Percentiles rank a stretch among this genome's conserved stretches.
These are phyloP conservation scores for Zenarchopterus dispar DNA, from an alignment of 2,797 vertebrate species.

Conservation along the genomic window DNA sequence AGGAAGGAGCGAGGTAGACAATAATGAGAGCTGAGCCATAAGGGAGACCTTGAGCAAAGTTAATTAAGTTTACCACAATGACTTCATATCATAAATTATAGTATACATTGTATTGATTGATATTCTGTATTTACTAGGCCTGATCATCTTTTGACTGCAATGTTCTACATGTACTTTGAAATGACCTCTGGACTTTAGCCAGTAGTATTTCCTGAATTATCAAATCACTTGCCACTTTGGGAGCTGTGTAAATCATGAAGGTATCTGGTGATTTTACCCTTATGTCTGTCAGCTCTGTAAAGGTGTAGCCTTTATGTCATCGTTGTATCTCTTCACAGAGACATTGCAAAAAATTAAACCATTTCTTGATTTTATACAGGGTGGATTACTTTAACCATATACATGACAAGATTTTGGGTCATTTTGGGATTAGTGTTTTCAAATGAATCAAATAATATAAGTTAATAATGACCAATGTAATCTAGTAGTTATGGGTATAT, in stretches of 20 bases:
- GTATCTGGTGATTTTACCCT: conserved; percentile 32
- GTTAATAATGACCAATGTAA: background rate
- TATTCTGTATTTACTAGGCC: conserved; percentile 36
- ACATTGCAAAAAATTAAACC: background rate
- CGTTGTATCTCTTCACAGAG: background rate
- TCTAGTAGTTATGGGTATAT: background rate
- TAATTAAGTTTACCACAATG: conserved; percentile 47
- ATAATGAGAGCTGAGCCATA: conserved; percentile 35
- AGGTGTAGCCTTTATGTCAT: conserved; percentile 14
- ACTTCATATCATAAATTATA: conserved; percentile 38
- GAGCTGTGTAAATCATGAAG: conserved; percentile 37
- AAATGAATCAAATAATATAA: background rate
- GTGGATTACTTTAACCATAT: background rate
- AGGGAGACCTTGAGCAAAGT: conserved; percentile 40
- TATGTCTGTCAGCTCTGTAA: conserved; percentile 31
- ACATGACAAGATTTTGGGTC: background rate
- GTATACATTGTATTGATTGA: conserved; percentile 45
- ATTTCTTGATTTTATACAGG: background rate
- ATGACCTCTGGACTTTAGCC: conserved; percentile 41
- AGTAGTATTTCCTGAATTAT: conserved; percentile 38
- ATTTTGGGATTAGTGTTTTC: too few relatives aligned
- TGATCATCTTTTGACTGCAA: conserved; percentile 20
- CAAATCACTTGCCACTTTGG: conserved; percentile 18
- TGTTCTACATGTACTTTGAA: conserved; percentile 42
- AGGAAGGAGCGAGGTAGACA: background rate